A percentile compares a stretch with the other conserved stretches of the same genome.
Evolutionary conservation across 2,797 vertebrate genomes (phyloP).

Genomic region (Pangasius larnaudii): DNA sequence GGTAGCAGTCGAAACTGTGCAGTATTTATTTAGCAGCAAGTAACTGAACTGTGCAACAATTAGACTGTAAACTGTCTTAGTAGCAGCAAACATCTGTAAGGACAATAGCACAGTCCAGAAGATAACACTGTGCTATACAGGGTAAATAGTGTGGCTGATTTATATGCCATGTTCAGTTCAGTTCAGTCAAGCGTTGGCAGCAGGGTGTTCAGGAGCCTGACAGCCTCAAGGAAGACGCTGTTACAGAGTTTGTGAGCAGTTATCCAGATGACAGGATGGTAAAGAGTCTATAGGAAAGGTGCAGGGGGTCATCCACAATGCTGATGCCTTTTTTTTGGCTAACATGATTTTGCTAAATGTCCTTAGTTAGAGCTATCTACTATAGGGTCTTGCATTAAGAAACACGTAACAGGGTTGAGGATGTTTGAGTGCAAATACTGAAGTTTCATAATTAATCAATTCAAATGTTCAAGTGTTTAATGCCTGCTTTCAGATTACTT

Average conservation of each 20-base stretch:
- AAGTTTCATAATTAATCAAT: background rate
- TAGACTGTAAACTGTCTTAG: background rate
- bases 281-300: background rate
- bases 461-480: background rate
- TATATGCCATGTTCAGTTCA: background rate
- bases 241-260: background rate
- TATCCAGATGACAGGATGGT: background rate
- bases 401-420: background rate
- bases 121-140: background rate
- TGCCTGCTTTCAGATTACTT: background rate
- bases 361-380: background rate
- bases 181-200: background rate
- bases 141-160: background rate
- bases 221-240: background rate
- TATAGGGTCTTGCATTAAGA: background rate
- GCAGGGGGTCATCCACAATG: background rate
- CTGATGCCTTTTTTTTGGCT: background rate
- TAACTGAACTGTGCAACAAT: background rate
- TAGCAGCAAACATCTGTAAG: background rate
- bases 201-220: background rate
- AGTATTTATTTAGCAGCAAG: background rate
- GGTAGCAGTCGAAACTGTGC: too few species aligned
- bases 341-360: background rate
- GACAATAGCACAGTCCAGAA: background rate
- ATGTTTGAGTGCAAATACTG: background rate